Conservation (phyloP, 2,888 invertebrate species). For the Xylota segnis region DNA sequence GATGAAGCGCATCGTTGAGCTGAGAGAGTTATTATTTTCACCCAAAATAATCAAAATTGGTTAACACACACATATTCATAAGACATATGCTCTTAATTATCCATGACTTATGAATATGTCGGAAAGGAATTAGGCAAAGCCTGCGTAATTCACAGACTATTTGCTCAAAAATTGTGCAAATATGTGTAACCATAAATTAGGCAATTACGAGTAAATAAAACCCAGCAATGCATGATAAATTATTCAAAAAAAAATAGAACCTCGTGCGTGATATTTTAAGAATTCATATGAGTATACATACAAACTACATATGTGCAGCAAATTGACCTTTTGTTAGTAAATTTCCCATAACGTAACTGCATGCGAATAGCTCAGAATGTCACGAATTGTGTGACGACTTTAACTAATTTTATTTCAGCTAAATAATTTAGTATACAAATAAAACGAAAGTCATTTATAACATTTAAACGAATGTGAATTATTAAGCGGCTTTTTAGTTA, state of each 20-base stretch:
- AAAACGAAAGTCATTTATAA: too few species aligned
- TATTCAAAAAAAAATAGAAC: neutral
- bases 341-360: neutral
- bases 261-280: neutral
- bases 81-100: neutral
- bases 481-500: too few species aligned
- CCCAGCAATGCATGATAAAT: neutral
- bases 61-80: neutral
- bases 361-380: neutral
- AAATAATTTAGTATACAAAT: too few species aligned
- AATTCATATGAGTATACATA: neutral
- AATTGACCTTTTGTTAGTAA: neutral
- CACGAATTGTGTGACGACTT: neutral
- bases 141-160: neutral
- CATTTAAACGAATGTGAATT: too few species aligned
- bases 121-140: neutral
- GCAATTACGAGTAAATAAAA: neutral
- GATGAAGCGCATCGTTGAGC: neutral
- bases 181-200: neutral
- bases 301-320: neutral
- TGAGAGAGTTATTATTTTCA: neutral
- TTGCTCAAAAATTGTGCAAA: neutral
- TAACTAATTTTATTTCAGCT: too few species aligned
- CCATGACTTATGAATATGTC: neutral
- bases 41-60: neutral